A percentile compares a stretch with the other conserved stretches of the same genome.
Conservation (phyloP, 2,888 invertebrate species). For the Beris morrisii region DNA sequence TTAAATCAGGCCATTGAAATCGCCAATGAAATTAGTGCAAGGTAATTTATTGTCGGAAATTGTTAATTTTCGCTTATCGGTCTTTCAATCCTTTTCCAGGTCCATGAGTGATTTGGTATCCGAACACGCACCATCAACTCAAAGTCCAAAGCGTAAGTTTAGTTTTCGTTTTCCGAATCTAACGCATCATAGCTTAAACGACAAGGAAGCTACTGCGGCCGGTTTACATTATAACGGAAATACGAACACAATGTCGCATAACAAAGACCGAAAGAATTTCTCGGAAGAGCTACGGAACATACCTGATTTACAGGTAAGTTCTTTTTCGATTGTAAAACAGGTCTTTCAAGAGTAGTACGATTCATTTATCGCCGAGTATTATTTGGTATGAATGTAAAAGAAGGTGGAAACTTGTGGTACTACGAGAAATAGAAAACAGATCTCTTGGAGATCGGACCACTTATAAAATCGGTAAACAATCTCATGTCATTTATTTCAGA, state of each 20-base stretch:
- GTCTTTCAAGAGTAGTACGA: no score
- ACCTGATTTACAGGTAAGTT: constrained; percentile 81
- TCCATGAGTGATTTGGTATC: constrained; percentile 66
- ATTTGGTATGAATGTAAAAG: no score
- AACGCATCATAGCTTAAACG: constrained; percentile 41
- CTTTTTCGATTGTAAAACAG: no score
- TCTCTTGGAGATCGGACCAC: no score
- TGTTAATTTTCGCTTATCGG: not conserved
- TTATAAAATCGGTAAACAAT: no score
- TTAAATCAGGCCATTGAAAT: constrained; percentile 90
- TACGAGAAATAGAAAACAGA: no score
- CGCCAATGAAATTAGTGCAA: constrained; percentile 86
- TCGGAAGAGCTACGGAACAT: constrained; percentile 85
- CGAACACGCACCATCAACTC: constrained; percentile 62
- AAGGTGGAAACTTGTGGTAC: no score
- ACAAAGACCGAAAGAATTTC: constrained; percentile 71
- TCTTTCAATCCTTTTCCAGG: constrained; percentile 47
- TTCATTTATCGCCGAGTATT: no score
- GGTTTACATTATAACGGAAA: constrained; percentile 45
- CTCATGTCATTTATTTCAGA: no score
- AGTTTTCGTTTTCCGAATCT: constrained; percentile 71
- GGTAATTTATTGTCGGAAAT: constrained; percentile 52
- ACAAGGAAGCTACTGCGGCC: constrained; percentile 42
- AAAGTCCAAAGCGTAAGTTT: constrained; percentile 74
- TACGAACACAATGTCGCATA: constrained; percentile 54